These are phyloP conservation scores for Heliothis peltigera DNA, from an alignment of 2,888 invertebrate species.

Conservation along the genomic window DNA sequence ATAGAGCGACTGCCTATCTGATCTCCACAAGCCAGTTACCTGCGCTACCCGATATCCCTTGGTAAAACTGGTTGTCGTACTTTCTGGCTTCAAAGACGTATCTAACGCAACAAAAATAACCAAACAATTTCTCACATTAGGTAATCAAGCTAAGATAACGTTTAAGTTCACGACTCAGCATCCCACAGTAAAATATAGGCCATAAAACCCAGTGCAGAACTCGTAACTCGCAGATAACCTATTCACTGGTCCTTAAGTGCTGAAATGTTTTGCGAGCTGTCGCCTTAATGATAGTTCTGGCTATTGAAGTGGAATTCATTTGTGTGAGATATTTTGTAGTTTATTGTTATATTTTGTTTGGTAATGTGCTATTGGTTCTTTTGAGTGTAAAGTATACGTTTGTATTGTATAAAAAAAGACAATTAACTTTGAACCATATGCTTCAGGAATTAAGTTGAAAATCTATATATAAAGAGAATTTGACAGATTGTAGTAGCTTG, in stretches of 20 bases:
- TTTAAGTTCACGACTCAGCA: slow-evolving; percentile 28
- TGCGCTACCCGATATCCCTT: no score
- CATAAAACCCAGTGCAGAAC: slow-evolving; percentile 59
- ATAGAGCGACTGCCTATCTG: no score
- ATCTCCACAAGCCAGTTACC: no score
- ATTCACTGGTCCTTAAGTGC: slow-evolving; percentile 39
- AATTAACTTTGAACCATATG: no score
- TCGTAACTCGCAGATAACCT: slow-evolving; percentile 63
- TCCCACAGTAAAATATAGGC: slow-evolving; percentile 51
- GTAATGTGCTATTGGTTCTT: background rate
- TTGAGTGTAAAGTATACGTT: no score
- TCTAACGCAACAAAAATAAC: no score
- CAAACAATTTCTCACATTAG: slow-evolving; percentile 18
- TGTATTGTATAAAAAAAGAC: no score
- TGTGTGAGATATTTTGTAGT: slow-evolving; percentile 22
- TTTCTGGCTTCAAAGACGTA: no score
- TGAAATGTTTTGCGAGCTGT: slow-evolving; percentile 44
- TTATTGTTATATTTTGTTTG: slow-evolving; percentile 8
- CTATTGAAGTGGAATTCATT: slow-evolving; percentile 29
- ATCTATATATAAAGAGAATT: no score
- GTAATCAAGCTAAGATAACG: slow-evolving; percentile 48
- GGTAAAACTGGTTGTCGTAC: no score
- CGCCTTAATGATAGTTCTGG: slow-evolving; percentile 22
- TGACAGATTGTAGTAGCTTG: no score
- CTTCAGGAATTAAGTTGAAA: no score